A percentile compares a stretch with the other conserved stretches of the same genome.
phyloP scores from a whole-genome alignment of 1,140 invertebrate genomes.

The Wiebesia pumilae region DNA sequence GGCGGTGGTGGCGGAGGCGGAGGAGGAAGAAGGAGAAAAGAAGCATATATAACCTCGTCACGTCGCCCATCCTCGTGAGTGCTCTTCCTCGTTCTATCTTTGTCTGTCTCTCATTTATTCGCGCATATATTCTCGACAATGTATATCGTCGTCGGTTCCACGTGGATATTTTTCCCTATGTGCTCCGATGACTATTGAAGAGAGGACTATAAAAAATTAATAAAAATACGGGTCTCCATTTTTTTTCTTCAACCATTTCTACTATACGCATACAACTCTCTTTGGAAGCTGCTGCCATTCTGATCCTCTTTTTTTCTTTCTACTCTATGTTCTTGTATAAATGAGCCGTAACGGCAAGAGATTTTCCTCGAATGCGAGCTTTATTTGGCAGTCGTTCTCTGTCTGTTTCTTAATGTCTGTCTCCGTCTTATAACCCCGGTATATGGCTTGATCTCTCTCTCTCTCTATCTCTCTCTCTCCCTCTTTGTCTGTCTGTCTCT shows the following conservation, averaged over 20 bases:
- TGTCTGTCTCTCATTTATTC: conserved; percentile 9
- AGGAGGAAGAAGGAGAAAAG: neutral
- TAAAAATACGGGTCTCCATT: conserved; percentile 14
- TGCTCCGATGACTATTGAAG: neutral
- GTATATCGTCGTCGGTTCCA: conserved; percentile 10
- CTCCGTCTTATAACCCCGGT: neutral
- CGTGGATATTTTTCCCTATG: conserved; percentile 28
- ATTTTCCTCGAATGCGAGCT: conserved; percentile 48
- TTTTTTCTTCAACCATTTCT: neutral
- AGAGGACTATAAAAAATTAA: neutral
- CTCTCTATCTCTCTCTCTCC: neutral
- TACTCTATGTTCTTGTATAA: neutral
- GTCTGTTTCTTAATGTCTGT: neutral
- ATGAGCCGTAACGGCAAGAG: conserved; percentile 4
- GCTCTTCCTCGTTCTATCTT: conserved; percentile 6
- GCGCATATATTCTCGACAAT: neutral
- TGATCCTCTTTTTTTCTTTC: neutral
- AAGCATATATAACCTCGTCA: conserved; percentile 37
- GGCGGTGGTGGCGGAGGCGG: neutral
- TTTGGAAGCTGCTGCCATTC: neutral
- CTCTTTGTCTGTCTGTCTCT: neutral
- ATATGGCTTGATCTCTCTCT: neutral
- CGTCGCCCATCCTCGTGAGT: conserved; percentile 35
- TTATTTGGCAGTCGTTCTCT: conserved; percentile 52
- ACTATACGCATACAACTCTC: neutral